Percentiles rank a stretch among this genome's conserved stretches.
phyloP scores from a whole-genome alignment of 2,797 vertebrate species.

The Manis pentadactyla region DNA sequence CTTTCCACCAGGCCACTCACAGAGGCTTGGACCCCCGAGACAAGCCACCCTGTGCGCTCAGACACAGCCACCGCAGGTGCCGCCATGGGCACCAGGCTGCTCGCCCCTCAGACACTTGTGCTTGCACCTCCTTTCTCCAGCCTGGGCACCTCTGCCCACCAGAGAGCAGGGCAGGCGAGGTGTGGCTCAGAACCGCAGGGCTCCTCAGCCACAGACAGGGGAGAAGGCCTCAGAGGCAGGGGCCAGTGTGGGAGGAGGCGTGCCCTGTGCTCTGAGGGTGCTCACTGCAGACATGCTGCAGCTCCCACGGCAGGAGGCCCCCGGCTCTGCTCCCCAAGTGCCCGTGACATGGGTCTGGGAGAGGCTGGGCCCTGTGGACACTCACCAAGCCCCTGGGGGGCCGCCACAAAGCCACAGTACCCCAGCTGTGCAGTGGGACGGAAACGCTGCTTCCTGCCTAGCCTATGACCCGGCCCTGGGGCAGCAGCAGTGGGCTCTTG shows the following conservation, averaged over 20 bases:
- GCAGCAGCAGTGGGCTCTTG: not conserved
- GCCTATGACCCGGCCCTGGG: not conserved
- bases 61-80: not conserved
- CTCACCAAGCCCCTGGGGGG: not conserved
- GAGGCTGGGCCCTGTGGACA: not conserved
- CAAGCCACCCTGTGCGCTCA: rapidly evolving
- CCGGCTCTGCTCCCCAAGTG: no score
- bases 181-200: not conserved
- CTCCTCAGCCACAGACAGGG: not conserved
- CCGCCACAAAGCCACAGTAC: not conserved
- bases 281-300: not conserved
- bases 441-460: not conserved
- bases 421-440: not conserved
- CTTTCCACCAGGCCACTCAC: rapidly evolving
- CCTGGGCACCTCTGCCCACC: not conserved
- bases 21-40: not conserved
- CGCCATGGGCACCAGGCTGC: rapidly evolving
- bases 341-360: not conserved
- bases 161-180: not conserved
- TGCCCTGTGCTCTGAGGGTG: not conserved
- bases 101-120: no score
- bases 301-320: not conserved
- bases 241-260: rapidly evolving
- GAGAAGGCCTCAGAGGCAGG: no score
- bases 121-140: not conserved